Conservation (phyloP, 2,888 invertebrate species). For the Tolmerus cingulatus region DNA sequence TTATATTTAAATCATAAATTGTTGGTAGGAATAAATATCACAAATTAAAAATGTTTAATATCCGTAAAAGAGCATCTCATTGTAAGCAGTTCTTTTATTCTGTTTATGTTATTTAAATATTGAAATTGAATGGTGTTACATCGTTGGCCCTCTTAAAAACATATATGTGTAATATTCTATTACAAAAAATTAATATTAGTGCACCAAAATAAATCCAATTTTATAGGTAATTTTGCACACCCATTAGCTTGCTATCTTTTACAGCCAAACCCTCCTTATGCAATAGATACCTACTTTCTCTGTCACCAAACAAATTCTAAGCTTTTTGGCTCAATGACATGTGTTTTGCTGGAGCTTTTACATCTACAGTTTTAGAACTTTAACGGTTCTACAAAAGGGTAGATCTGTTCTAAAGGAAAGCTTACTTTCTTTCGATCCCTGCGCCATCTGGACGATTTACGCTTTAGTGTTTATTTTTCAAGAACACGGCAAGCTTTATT, state of each 20-base stretch:
- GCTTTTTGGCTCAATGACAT: neutral
- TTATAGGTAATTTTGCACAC: neutral
- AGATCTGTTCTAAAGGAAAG: neutral
- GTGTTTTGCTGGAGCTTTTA: neutral
- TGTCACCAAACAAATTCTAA: neutral
- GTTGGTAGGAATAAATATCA: neutral
- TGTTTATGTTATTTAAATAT: no score
- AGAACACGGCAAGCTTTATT: neutral
- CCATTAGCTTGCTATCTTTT: neutral
- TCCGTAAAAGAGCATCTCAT: neutral
- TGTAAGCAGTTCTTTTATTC: no score
- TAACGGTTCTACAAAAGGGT: neutral
- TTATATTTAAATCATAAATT: neutral
- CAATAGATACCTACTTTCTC: neutral
- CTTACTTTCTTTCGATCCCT: neutral
- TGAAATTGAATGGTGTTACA: no score
- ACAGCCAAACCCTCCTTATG: neutral
- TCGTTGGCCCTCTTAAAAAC: neutral
- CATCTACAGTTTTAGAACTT: neutral
- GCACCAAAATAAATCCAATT: neutral
- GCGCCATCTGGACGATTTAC: neutral
- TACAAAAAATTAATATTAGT: neutral
- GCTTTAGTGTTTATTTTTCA: neutral
- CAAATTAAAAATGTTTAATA: neutral
- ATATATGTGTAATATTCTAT: neutral